Evolutionary conservation across 2,888 invertebrate genomes (phyloP).

Genomic region (Polydrusus tereticollis): DNA sequence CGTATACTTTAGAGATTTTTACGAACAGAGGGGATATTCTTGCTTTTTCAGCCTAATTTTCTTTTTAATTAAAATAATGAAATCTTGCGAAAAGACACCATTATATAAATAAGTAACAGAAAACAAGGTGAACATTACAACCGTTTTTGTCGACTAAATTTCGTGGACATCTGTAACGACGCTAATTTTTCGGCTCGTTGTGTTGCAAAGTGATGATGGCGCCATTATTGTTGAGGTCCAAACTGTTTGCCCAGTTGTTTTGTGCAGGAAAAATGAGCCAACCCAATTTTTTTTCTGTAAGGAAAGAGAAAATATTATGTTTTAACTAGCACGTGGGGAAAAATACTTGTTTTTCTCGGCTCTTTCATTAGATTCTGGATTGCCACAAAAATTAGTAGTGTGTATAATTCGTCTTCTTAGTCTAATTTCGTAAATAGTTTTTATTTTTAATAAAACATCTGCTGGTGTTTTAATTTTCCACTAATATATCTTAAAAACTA

Average conservation of each 20-base stretch:
- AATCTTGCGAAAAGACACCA: slow-evolving; percentile 4
- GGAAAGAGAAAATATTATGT: not conserved
- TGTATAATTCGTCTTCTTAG: no score
- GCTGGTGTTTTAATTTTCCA: no score
- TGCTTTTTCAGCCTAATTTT: not conserved
- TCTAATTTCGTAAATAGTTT: no score
- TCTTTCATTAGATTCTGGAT: no score
- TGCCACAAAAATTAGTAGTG: no score
- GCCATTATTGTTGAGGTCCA: slow-evolving; percentile 52
- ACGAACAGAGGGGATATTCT: not conserved
- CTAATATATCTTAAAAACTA: no score
- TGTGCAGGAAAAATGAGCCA: not conserved
- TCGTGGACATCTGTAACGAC: slow-evolving; percentile 37
- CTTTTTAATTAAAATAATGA: slow-evolving; percentile 11
- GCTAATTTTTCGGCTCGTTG: slow-evolving; percentile 65
- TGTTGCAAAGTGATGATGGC: slow-evolving; percentile 63
- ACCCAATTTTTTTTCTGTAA: not conserved
- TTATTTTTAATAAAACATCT: no score
- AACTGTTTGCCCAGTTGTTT: slow-evolving; percentile 8
- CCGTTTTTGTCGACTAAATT: slow-evolving; percentile 18
- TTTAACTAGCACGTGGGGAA: not conserved
- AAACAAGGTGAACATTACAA: slow-evolving; percentile 15
- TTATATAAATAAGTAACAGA: slow-evolving; percentile 17
- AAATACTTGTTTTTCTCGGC: no score
- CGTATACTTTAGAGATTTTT: not conserved